These are phyloP conservation scores for Oxyura jamaicensis DNA, from an alignment of 2,113 vertebrate species.

Conservation along the genomic window DNA sequence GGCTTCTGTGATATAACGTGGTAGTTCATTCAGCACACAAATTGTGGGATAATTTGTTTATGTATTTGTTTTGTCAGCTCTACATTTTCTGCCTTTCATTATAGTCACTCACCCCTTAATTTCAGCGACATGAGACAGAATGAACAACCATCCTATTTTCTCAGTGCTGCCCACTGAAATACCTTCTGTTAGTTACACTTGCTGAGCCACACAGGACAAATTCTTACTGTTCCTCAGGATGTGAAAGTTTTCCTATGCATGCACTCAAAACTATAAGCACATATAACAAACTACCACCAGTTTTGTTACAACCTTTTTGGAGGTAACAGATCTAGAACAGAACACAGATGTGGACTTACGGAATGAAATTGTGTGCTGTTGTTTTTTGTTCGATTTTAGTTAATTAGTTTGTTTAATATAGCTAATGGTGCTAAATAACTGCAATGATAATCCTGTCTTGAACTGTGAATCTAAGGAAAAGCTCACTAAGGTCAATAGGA, in stretches of 20 bases:
- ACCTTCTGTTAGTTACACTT: not conserved
- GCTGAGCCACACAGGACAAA: not conserved
- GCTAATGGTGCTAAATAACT: not conserved
- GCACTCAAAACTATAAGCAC: not conserved
- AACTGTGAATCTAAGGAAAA: not conserved
- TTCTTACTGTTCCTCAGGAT: not conserved
- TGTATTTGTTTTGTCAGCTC: not conserved
- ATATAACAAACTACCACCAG: not conserved
- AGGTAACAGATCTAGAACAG: not conserved
- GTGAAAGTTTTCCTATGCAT: not conserved
- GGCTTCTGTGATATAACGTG: not conserved
- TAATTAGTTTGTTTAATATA: not conserved
- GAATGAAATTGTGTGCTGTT: too few relatives aligned
- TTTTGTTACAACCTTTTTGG: not conserved
- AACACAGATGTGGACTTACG: not conserved
- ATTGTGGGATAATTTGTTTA: not conserved
- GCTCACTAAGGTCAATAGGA: not conserved
- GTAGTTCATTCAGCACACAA: not conserved
- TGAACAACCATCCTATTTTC: not conserved
- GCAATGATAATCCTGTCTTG: not conserved
- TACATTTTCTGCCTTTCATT: not conserved
- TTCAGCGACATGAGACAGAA: not conserved
- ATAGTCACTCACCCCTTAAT: not conserved
- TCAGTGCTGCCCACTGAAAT: not conserved
- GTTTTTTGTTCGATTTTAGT: not conserved